Base-by-base conservation (phyloP, 2,113 vertebrate genomes). In the Willisornis vidua region DNA sequence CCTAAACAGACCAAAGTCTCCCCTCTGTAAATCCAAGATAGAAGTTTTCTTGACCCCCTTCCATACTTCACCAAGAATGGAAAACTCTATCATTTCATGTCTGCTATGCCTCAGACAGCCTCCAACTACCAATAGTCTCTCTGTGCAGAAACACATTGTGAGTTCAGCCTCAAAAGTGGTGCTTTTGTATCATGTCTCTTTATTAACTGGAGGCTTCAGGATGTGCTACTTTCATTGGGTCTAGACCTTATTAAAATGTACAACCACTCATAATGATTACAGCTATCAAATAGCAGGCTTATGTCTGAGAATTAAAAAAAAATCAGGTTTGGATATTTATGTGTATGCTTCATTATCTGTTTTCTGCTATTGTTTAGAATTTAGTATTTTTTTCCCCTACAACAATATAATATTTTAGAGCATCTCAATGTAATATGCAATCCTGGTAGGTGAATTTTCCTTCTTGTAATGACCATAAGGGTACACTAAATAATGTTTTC, bases 31-130 rank as follows among this genome's bases (percentile, higher is more conserved):
- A 12, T 39, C n/a, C 24, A 74, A n/a, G 45, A 26, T 2, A 66
- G 37, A 73, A 3, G 9, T 51, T 88, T 74, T 33, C 18, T n/a
- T 81, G 26, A 66, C 23, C 10, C 37, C 33, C 18, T 45, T 59
- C 19, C 19, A 52, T 46, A 39, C 4, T 29, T 39, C 28, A 20
- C 5, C 7, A 19, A 41, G 19, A 89, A 46, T 46, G 52, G 19
- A 59, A 89, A 89, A 46, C 18, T 49, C 22, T 24, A 14, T n/a
- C 10, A 28, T 67, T 45, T 39, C 5, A 24, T 14, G 19, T 23
- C 3, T 52, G 8, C 33, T 62, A 10, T 55, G n/a, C 15, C 19
- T 10, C 18, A 59, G 33, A 11, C 0, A 0, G 15, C 23, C 14
- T 73, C 22, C 0, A 1, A 26, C 14, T 25, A 66, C 23, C 19